A percentile compares a stretch with the other conserved stretches of the same genome.
Evolutionary conservation across 2,888 invertebrate genomes (phyloP).

Genomic region (Pteria penguin): DNA sequence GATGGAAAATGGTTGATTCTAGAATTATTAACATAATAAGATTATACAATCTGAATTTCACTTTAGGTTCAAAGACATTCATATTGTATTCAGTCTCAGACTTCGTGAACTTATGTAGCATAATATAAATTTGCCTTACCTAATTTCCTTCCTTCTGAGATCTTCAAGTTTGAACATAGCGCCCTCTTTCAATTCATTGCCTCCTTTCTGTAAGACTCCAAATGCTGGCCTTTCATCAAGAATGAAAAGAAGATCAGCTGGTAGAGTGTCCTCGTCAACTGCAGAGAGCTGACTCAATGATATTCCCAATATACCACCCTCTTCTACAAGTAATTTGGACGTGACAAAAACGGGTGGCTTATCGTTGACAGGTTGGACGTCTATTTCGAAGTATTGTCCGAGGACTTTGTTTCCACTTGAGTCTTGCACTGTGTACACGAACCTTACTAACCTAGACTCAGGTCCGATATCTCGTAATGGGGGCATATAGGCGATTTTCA

Average conservation of each 20-base stretch:
- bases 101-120: no score
- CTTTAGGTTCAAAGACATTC: no score
- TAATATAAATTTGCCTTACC: no score
- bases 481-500: conserved; percentile 79
- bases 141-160: conserved; percentile 68
- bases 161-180: conserved; percentile 73
- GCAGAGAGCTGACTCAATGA: conserved; percentile 76
- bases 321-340: conserved; percentile 73
- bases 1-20: no score
- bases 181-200: conserved; percentile 69
- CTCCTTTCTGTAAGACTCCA: conserved; percentile 76
- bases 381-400: conserved; percentile 76
- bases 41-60: no score
- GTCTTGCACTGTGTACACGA: conserved; percentile 77
- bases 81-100: no score
- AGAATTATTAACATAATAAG: no score
- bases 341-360: conserved; percentile 72
- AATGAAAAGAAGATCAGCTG: conserved; percentile 71
- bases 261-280: conserved; percentile 76
- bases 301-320: conserved; percentile 76
- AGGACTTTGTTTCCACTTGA: conserved; percentile 72
- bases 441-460: conserved; percentile 68
- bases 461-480: conserved; percentile 78
- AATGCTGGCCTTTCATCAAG: conserved; percentile 73
- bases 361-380: conserved; percentile 78